A percentile compares a stretch with the other conserved stretches of the same genome.
Conservation (phyloP, 2,888 invertebrate genomes). For the Eupithecia abbreviata region DNA sequence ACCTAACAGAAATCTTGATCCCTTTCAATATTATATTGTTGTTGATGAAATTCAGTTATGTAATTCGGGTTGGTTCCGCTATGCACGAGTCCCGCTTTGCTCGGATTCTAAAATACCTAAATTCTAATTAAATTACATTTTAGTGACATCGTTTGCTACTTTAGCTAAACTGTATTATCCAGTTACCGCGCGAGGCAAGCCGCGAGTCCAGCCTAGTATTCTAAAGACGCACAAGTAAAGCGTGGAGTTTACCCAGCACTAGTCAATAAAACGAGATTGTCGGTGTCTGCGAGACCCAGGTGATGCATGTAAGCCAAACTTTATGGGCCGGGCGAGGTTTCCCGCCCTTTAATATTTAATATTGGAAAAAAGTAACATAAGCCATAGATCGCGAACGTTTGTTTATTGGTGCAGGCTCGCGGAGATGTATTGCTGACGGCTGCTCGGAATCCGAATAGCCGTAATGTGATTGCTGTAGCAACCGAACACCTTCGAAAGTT, state of each 20-base stretch:
- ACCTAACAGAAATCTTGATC: not conserved
- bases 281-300: conserved; percentile 70
- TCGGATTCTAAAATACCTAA: no score
- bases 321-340: conserved; percentile 77
- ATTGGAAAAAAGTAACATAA: conserved; percentile 68
- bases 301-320: conserved; percentile 76
- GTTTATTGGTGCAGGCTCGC: conserved; percentile 59
- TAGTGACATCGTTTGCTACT: not conserved
- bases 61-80: no score
- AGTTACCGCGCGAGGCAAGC: not conserved
- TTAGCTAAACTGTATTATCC: not conserved
- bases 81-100: no score
- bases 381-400: conserved; percentile 68
- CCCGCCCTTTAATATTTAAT: conserved; percentile 78
- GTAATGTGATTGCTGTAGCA: conserved; percentile 19
- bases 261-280: conserved; percentile 76
- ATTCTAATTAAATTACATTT: not conserved
- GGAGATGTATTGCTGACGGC: conserved; percentile 43
- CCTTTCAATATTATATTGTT: not conserved
- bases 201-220: not conserved
- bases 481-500: conserved; percentile 7
- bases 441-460: conserved; percentile 48
- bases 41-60: not conserved
- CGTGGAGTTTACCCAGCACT: conserved; percentile 50
- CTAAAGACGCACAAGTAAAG: not conserved